These are phyloP conservation scores for Ophioninae sp. DNA, from an alignment of 2,888 invertebrate species.

Conservation along the genomic window DNA sequence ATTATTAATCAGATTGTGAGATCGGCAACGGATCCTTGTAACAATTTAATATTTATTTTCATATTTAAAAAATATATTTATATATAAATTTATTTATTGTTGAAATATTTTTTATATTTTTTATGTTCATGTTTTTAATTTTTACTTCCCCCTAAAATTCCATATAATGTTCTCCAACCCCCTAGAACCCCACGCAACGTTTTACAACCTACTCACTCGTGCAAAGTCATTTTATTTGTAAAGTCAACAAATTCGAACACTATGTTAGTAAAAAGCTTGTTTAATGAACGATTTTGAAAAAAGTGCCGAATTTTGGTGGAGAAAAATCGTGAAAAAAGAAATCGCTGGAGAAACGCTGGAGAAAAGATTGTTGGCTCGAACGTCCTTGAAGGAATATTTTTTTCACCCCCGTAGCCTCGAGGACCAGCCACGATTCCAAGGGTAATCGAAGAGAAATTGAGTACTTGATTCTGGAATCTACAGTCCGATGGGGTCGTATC, in stretches of 20 bases:
- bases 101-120: too few relatives aligned
- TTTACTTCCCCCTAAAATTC: neutral
- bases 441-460: slow-evolving; percentile 61
- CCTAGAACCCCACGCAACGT: neutral
- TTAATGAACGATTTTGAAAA: slow-evolving; percentile 33
- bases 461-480: slow-evolving; percentile 60
- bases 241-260: slow-evolving; percentile 23
- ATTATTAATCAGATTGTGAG: too few relatives aligned
- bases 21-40: too few relatives aligned
- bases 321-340: slow-evolving; percentile 33
- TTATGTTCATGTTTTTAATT: neutral
- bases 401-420: slow-evolving; percentile 41
- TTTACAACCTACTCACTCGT: neutral
- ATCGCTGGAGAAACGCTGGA: slow-evolving; percentile 16
- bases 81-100: neutral
- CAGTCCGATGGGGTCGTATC: slow-evolving; percentile 55
- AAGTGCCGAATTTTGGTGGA: slow-evolving; percentile 5
- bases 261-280: slow-evolving; percentile 52
- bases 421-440: slow-evolving; percentile 45
- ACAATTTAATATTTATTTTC: too few relatives aligned
- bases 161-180: neutral
- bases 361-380: slow-evolving; percentile 10
- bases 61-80: slow-evolving; percentile 1
- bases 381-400: slow-evolving; percentile 46
- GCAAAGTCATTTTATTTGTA: neutral